Percentiles rank a stretch among this genome's conserved stretches.
These are phyloP conservation scores for Pinctada fucata DNA, from an alignment of 2,888 invertebrate genomes.

Conservation along the genomic window DNA sequence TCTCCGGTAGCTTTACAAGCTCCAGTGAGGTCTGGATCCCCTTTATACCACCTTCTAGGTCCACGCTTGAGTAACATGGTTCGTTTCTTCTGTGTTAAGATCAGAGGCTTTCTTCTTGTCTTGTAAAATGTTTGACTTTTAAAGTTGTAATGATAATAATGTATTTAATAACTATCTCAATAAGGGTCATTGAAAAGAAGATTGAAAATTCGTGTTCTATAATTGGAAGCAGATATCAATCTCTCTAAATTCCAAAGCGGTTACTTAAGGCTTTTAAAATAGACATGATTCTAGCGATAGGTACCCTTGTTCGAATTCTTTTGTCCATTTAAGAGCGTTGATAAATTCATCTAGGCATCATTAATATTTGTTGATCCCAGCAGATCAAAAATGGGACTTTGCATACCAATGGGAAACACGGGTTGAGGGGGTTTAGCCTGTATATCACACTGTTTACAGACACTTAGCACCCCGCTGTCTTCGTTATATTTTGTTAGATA, in stretches of 20 bases:
- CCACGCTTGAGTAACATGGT: too few relatives aligned
- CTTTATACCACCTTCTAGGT: too few relatives aligned
- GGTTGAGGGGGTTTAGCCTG: background rate
- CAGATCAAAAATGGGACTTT: background rate
- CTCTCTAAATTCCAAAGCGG: background rate
- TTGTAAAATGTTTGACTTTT: background rate
- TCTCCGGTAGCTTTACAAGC: too few relatives aligned
- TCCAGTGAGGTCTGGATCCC: too few relatives aligned
- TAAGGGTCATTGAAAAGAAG: background rate
- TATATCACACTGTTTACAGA: background rate
- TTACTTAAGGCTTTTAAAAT: background rate
- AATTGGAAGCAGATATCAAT: background rate
- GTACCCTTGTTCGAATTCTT: background rate
- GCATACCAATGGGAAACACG: background rate
- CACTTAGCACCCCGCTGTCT: background rate
- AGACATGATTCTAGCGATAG: background rate
- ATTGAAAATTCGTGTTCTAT: background rate
- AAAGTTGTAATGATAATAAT: background rate
- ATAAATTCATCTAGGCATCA: background rate
- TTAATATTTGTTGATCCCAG: background rate
- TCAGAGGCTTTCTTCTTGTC: too few relatives aligned
- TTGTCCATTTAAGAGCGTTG: background rate
- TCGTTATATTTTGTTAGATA: background rate
- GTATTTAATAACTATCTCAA: background rate
- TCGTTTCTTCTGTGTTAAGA: too few relatives aligned